Conservation (phyloP, 2,888 invertebrate genomes). For the Tanytarsus gracilentus region DNA sequence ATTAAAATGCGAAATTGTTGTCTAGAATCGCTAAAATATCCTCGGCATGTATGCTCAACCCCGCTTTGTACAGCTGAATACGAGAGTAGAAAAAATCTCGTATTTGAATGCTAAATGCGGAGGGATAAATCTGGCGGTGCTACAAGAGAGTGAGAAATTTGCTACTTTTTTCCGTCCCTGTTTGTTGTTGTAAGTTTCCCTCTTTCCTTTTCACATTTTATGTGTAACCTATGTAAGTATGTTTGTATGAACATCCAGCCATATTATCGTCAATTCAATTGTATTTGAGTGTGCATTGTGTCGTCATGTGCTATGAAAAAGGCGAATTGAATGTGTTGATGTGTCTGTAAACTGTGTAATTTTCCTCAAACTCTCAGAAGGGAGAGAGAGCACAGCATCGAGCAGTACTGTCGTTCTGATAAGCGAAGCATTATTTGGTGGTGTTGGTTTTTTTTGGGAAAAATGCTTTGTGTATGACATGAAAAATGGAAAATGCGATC, state of each 20-base stretch:
- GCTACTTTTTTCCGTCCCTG: neutral
- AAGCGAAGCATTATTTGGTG: neutral
- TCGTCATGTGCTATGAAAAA: neutral
- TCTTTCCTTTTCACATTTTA: neutral
- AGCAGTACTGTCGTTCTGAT: conserved; percentile 11
- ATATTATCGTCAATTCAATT: conserved; percentile 19
- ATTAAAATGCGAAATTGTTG: neutral
- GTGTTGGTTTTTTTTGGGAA: conserved; percentile 20
- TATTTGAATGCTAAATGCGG: conserved; percentile 18
- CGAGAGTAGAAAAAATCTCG: conserved; percentile 10
- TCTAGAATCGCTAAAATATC: neutral
- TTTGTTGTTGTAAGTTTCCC: neutral
- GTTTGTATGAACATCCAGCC: conserved; percentile 19
- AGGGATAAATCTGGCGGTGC: conserved; percentile 11
- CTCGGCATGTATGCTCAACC: neutral
- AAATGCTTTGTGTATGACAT: conserved; percentile 14
- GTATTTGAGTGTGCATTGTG: conserved; percentile 8
- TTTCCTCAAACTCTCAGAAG: neutral
- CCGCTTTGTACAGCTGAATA: neutral
- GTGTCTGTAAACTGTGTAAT: conserved; percentile 28
- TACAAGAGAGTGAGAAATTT: neutral
- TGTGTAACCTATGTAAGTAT: neutral
- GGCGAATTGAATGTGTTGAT: conserved; percentile 22
- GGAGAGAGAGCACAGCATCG: neutral
- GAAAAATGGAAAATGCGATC: conserved; percentile 29